Evolutionary conservation across 2,888 invertebrate species (phyloP), one percentile per base, ranked within the genome.

Genomic region (Deilephila porcellus): DNA sequence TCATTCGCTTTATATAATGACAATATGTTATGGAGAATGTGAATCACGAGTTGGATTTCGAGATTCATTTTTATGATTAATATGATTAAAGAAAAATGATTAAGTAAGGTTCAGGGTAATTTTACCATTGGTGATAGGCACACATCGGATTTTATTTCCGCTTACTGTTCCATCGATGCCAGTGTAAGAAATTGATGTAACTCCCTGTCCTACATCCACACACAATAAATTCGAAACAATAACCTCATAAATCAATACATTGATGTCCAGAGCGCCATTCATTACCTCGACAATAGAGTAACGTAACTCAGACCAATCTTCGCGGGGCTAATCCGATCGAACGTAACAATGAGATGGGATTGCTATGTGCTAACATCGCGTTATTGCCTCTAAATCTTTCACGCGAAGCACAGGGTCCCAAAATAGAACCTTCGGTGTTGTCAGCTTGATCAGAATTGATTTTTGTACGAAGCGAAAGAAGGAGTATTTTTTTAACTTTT

Each of bases 341-440:
- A 85, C 91, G 89, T 52, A 89, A 93, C 93, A 93, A 93, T 91
- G 88, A 86, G 88, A 87, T 86, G 85, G 86, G 86, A 91, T 90
- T 86, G 90, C 88, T 89, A 81, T 82, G 83, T 84, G 90, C 88
- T 84, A 86, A 90, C 90, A 89, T 88, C 86, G 86, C 92, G 89
- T 92, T 94, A 93, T 94, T 94, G 93, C 92, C 94, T 88, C 91
- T 94, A 94, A 94, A 94, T 94, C 93, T 94, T 92, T 89, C 91
- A 89, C 84, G 85, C 83, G 79, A 83, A 77, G 83, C 82, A 85
- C 82, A 86, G 85, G 73, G 73, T 67, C 74, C 72, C 76, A 75
- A 77, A 73, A 75, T 75, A 75, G 74, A 77, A 60, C 71, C 73
- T 71, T 73, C 34, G 60, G 72, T 72, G 67, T 29, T 72, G 60